Evolutionary conservation across 2,797 vertebrate species (phyloP), one percentile per base, ranked within the genome.

Genomic region (Hozukius guyotensis): DNA sequence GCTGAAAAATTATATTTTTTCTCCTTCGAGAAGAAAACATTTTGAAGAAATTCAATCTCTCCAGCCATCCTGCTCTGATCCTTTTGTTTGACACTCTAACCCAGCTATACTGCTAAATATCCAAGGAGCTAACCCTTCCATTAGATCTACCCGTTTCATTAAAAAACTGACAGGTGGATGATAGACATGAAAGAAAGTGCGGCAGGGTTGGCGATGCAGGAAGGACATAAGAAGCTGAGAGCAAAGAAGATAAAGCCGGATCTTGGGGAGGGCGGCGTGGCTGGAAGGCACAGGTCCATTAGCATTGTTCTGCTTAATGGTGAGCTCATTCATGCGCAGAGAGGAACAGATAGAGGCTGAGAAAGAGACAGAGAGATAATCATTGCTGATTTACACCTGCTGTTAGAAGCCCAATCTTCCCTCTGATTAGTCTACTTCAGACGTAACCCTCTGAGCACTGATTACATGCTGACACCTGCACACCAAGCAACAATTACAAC

Each of bases 391-490:
- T 90, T 79, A 87, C 75, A 73, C 88, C 82, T 87, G 90, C 92
- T 90, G 90, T 84, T 87, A 74, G 72, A 82, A 82, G 74, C 80
- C 65, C 59, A 72, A 80, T 92, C 80, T 76, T 85, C 80, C 46
- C 71, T 84, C 86, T 93, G 91, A 92, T 92, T 91, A 90, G 86
- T 82, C 77, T 85, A 75, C 89, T 87, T 92, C 85, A 88, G 88
- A 87, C 78, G 10, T 24, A 82, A 76, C 82, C 42, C 81, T 61
- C 78, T 56, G 83, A 77, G 75, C 69, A 73, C 76, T 91, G 91
- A 93, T 93, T 93, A 86, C 77, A 82, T 61, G 67, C 88, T 81
- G 80, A 68, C 88, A 92, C 82, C 88, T 92, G 93, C 80, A 69
- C 68, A 62, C 60, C 71, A 31, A 67, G 75, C 72, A 65, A 71